These are phyloP conservation scores for Lordiphosa collinella DNA, from an alignment of 1,140 invertebrate species.

Conservation along the genomic window DNA sequence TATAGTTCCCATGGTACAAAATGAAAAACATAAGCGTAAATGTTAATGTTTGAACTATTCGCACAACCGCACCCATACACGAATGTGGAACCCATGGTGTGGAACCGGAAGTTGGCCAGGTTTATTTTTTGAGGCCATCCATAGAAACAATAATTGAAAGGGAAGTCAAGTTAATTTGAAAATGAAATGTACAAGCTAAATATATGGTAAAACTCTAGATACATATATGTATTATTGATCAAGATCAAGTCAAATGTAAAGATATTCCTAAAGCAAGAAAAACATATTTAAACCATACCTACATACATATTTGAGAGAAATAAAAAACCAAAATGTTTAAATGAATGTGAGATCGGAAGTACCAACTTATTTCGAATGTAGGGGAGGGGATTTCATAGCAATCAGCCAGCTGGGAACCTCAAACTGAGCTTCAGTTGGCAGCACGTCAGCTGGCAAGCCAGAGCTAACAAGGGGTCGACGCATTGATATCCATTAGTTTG, in stretches of 20 bases:
- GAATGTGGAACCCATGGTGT: constrained; percentile 1
- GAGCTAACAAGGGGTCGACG: neutral
- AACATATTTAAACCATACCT: constrained; percentile 43
- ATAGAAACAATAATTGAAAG: constrained; percentile 37
- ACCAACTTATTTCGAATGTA: neutral
- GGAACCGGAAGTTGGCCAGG: constrained; percentile 24
- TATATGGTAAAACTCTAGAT: constrained; percentile 24
- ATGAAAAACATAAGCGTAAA: constrained; percentile 13
- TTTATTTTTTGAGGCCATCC: constrained; percentile 20
- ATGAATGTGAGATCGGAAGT: constrained; percentile 10
- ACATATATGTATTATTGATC: constrained; percentile 10
- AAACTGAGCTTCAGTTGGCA: neutral
- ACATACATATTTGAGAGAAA: constrained; percentile 45
- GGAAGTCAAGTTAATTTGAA: constrained; percentile 43
- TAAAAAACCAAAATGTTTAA: constrained; percentile 50
- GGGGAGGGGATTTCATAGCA: neutral
- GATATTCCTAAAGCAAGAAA: constrained; percentile 51
- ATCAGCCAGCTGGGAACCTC: neutral
- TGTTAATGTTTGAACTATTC: constrained; percentile 40
- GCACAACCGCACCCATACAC: constrained; percentile 26
- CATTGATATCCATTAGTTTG: neutral
- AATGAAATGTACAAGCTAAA: constrained; percentile 51
- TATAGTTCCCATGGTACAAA: constrained; percentile 50
- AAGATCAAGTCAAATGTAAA: constrained; percentile 53
- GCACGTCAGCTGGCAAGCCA: neutral